Evolutionary conservation across 2,888 invertebrate genomes (phyloP).

Genomic region (Chaetogeoica ovagalla): DNA sequence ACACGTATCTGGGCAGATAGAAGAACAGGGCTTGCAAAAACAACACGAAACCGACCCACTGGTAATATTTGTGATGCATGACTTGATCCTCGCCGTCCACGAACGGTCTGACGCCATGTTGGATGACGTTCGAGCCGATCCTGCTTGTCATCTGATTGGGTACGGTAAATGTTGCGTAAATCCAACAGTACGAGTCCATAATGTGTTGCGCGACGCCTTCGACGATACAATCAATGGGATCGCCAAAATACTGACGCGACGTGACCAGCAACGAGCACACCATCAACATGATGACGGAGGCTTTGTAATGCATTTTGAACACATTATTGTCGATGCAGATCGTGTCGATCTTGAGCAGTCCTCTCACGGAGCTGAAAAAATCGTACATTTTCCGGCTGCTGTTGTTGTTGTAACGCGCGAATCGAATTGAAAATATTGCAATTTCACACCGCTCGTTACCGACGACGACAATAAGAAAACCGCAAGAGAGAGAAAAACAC

Average conservation of each 20-base stretch:
- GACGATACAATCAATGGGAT: constrained; percentile 77
- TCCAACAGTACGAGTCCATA: constrained; percentile 86
- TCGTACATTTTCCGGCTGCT: constrained; percentile 64
- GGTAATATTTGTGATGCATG: constrained; percentile 92
- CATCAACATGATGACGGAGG: constrained; percentile 72
- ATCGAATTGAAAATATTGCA: no score
- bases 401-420: no score
- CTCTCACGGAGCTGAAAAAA: constrained; percentile 70
- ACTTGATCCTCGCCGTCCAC: constrained; percentile 60
- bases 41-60: constrained; percentile 87
- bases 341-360: constrained; percentile 69
- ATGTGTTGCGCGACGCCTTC: constrained; percentile 57
- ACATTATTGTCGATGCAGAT: constrained; percentile 76
- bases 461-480: no score
- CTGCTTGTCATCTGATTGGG: constrained; percentile 76
- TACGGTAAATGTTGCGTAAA: constrained; percentile 85
- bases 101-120: background rate
- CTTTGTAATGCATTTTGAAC: constrained; percentile 75
- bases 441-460: no score
- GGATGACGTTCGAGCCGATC: constrained; percentile 77
- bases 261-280: constrained; percentile 75
- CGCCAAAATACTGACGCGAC: constrained; percentile 82
- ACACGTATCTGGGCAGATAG: constrained; percentile 79
- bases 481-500: no score
- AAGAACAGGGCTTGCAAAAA: constrained; percentile 81